phyloP scores from a whole-genome alignment of 2,888 invertebrate species.

The Cynaeus angustus region DNA sequence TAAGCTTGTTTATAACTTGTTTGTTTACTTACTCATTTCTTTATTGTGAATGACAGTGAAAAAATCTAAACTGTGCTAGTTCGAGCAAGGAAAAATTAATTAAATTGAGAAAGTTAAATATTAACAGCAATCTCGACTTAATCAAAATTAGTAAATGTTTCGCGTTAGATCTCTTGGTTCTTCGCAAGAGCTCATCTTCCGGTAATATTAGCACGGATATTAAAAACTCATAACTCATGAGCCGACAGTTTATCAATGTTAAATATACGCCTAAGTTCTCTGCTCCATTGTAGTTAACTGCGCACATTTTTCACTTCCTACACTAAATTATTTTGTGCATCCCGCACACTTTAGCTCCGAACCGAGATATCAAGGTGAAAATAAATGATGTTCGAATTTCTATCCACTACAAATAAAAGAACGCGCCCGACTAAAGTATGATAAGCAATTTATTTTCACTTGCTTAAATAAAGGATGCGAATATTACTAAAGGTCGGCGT shows the following conservation, averaged over 20 bases:
- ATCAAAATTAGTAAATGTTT: conserved; percentile 8
- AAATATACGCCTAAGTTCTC: conserved; percentile 56
- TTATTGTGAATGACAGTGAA: neutral
- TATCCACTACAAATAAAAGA: conserved; percentile 51
- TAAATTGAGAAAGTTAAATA: conserved; percentile 1
- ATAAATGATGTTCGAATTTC: conserved; percentile 55
- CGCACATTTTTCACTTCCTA: conserved; percentile 58
- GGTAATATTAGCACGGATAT: conserved; percentile 64
- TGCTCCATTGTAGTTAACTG: conserved; percentile 57
- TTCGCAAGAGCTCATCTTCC: conserved; percentile 51
- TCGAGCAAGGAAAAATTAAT: conserved; percentile 2
- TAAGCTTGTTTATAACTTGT: conserved; percentile 27
- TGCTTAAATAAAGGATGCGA: conserved; percentile 10
- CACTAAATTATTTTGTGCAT: conserved; percentile 56
- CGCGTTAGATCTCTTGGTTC: conserved; percentile 21
- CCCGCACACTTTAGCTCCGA: conserved; percentile 46
- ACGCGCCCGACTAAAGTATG: conserved; percentile 42
- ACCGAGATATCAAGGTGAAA: conserved; percentile 48
- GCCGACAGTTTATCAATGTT: conserved; percentile 65
- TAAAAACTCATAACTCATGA: conserved; percentile 67
- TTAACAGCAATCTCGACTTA: conserved; percentile 5
- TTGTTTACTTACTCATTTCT: conserved; percentile 37
- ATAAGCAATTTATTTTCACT: conserved; percentile 50
- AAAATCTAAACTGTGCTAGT: neutral
- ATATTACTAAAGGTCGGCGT: conserved; percentile 8